phyloP scores from a whole-genome alignment of 2,113 vertebrate genomes.

The Xenopus laevis region DNA sequence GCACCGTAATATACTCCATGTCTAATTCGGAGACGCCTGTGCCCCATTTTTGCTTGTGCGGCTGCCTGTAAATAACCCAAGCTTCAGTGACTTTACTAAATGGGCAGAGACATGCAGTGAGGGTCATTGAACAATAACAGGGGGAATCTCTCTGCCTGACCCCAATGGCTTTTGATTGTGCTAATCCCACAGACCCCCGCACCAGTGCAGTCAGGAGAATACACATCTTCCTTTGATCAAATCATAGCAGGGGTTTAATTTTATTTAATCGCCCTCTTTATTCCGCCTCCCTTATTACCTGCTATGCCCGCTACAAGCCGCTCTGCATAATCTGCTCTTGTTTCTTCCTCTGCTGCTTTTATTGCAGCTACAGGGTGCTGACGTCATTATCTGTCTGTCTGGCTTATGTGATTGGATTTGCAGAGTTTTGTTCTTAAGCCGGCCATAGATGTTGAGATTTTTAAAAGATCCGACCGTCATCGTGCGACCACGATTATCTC shows the following conservation, averaged over 20 bases:
- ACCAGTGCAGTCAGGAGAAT: neutral
- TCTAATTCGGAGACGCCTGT: too few relatives aligned
- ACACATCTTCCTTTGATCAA: neutral
- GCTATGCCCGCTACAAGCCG: neutral
- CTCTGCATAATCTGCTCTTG: neutral
- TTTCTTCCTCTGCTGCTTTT: neutral
- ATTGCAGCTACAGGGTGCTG: too few relatives aligned
- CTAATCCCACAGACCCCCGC: conserved; percentile 11
- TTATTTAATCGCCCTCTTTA: neutral
- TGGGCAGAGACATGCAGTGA: neutral
- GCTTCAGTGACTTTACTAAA: neutral
- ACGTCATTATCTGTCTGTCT: too few relatives aligned
- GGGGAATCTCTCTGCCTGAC: neutral
- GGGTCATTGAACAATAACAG: conserved; percentile 18
- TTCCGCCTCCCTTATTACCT: neutral
- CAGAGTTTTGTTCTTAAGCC: too few relatives aligned
- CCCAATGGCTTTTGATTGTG: conserved; percentile 21
- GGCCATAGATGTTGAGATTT: too few relatives aligned
- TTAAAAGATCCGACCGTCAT: too few relatives aligned
- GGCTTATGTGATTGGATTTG: too few relatives aligned
- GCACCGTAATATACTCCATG: too few relatives aligned
- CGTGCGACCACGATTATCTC: too few relatives aligned
- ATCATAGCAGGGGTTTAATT: neutral
- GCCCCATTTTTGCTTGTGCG: neutral
- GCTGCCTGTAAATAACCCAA: neutral